Base-by-base conservation (phyloP, 2,797 vertebrate genomes). In the Galaxias olidus region DNA sequence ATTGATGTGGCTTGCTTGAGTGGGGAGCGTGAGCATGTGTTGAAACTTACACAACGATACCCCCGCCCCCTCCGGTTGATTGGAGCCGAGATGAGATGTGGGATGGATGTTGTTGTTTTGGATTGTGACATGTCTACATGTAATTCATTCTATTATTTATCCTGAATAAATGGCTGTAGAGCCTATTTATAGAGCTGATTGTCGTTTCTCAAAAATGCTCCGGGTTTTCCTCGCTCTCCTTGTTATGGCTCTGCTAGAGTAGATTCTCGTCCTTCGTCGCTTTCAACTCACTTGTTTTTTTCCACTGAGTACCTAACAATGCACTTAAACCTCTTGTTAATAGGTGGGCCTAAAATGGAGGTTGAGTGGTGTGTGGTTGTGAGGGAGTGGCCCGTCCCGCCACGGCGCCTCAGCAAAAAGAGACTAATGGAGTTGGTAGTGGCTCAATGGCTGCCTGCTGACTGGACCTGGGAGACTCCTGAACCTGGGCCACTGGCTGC, bases 71-170 rank as follows among this genome's bases (percentile, higher is more conserved):
- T 69, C 68, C 70, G 68, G 77, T 82, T 78, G 61, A 69, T 49
- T 54, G 56, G 45, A 71, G 65, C 75, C 62, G 53, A 80, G 73
- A 76, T 71, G 78, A 77, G 78, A 80, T 67, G 57, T 69, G 67
- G 89, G 87, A 88, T 86, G 80, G 81, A 88, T 85, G 79, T 73
- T 84, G 80, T 85, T 88, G 83, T 89, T 85, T 80, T 86, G 74
- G 86, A 87, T 77, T 84, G 79, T 86, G 83, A 85, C 86, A 81
- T 73, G 74, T 75, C 73, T 87, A 79, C 74, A 75, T 79, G 79
- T 73, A 67, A 85, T 76, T 87, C 73, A 68, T 82, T 86, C 81
- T 76, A 83, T 89, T 87, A 88, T 84, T 88, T 87, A 87, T 88
- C 82, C 87, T 85, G 86, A 84, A 88, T 90, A 87, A 89, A 88